Evolutionary conservation across 1,140 invertebrate genomes (phyloP), one percentile per base, ranked within the genome.

Genomic region (Panulirus ornatus): DNA sequence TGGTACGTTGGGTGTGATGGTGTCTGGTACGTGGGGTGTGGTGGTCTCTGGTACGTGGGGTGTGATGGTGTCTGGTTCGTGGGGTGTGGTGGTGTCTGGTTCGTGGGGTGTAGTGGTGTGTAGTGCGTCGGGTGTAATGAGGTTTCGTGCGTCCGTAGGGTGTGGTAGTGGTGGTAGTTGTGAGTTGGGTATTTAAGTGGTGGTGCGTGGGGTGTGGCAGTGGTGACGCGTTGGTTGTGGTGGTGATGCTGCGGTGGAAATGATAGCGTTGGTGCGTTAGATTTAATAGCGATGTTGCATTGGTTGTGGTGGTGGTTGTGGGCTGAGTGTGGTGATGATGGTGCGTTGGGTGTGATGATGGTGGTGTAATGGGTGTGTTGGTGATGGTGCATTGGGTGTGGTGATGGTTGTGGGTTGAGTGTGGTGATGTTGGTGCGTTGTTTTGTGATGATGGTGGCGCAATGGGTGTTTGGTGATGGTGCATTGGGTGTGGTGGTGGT

Each of bases 291-390:
- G 66, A 30, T n/a, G 27, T n/a, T 70, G 66, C 36, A 34, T 70
- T 70, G 66, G 27, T n/a, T 70, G 66, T 70, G 16, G 34, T n/a
- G 66, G 16, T n/a, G 27, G 22, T 58, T 9, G 51, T 9, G 9
- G 51, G 51, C 51, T 66, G 63, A 3, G 63, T 66, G 63, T 66
- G 66, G n/a, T 6, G 36, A 34, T 27, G 0, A n/a, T n/a, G 16
- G 66, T 70, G 27, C 58, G 58, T 22, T 63, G 27, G 19, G 19
- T 63, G 58, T 1, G 1, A 34, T 70, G 66, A n/a, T n/a, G n/a
- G n/a, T n/a, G n/a, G n/a, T n/a, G n/a, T n/a, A n/a, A n/a, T 70
- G 66, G 27, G 66, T 70, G 66, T 70, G 66, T 70, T n/a, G 27
- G 66, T 70, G 66, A 30, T n/a, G 27, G 66, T 70, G 66, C 36